Evolutionary conservation across 2,113 vertebrate genomes (phyloP).

Genomic region (Cryptotis parvus): DNA sequence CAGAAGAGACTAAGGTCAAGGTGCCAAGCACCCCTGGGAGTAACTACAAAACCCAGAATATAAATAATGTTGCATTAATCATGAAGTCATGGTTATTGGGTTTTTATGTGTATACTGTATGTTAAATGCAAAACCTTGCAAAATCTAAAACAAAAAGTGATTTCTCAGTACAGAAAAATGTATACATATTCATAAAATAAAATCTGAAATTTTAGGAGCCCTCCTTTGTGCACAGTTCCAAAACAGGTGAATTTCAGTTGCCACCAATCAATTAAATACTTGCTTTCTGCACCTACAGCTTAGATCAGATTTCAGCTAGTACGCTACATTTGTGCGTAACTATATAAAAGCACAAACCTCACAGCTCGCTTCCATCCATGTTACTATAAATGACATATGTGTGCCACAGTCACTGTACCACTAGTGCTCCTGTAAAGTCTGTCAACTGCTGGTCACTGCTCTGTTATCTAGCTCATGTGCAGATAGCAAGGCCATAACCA

Average conservation of each 20-base stretch:
- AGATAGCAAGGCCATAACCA: background rate
- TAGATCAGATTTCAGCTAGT: background rate
- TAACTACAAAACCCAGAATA: no score
- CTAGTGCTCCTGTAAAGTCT: background rate
- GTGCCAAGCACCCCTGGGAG: no score
- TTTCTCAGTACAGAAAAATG: slow-evolving; percentile 10
- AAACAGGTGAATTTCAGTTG: background rate
- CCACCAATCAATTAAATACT: background rate
- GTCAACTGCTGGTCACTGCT: background rate
- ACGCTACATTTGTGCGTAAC: background rate
- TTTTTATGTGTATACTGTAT: background rate
- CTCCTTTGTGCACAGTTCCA: background rate
- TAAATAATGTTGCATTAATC: background rate
- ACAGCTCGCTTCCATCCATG: background rate
- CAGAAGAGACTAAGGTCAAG: no score
- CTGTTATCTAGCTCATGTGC: background rate
- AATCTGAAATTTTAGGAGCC: background rate
- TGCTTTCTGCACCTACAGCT: background rate
- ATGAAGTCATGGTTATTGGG: background rate
- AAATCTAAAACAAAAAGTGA: slow-evolving; percentile 1
- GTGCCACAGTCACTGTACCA: background rate
- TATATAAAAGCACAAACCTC: background rate
- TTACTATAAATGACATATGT: background rate
- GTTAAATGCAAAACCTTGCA: slow-evolving; percentile 6
- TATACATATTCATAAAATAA: background rate